Conservation (phyloP, 2,888 invertebrate genomes). For the Leucozona laternaria region DNA sequence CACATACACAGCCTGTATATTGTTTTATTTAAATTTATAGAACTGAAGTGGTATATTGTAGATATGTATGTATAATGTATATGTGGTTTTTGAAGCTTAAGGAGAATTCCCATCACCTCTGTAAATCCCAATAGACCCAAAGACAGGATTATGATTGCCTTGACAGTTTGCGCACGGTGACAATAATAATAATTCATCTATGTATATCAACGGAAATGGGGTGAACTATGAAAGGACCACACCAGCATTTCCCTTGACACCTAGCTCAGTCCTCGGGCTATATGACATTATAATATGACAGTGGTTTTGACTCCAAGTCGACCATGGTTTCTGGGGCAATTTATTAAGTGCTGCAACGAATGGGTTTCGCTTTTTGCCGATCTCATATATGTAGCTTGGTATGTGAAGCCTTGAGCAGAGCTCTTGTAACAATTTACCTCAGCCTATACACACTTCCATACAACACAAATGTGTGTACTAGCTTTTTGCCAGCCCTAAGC, state of each 20-base stretch:
- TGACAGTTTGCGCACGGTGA: conserved; percentile 64
- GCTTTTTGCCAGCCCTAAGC: conserved; percentile 1
- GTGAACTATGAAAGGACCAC: conserved; percentile 13
- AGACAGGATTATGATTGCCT: conserved; percentile 70
- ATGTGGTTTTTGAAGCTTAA: not conserved
- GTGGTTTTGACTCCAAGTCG: conserved; percentile 53
- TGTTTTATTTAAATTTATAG: conserved; percentile 21
- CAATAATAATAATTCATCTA: conserved; percentile 63
- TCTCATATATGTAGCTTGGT: not conserved
- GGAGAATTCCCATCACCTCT: not conserved
- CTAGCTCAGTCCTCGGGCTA: not conserved
- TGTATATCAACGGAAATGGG: conserved; percentile 41
- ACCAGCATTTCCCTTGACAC: conserved; percentile 38
- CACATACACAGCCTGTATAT: not conserved
- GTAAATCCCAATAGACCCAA: conserved; percentile 48
- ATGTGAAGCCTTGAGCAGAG: conserved; percentile 41
- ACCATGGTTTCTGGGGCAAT: conserved; percentile 66
- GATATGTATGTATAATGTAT: too few relatives aligned
- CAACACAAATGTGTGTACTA: not conserved
- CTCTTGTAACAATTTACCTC: conserved; percentile 47
- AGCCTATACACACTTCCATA: not conserved
- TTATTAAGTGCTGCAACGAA: conserved; percentile 68
- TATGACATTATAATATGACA: not conserved
- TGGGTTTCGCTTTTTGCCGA: conserved; percentile 8
- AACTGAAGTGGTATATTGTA: too few relatives aligned